phyloP scores from a whole-genome alignment of 1,140 invertebrate species.

The Nasonia longicornis region DNA sequence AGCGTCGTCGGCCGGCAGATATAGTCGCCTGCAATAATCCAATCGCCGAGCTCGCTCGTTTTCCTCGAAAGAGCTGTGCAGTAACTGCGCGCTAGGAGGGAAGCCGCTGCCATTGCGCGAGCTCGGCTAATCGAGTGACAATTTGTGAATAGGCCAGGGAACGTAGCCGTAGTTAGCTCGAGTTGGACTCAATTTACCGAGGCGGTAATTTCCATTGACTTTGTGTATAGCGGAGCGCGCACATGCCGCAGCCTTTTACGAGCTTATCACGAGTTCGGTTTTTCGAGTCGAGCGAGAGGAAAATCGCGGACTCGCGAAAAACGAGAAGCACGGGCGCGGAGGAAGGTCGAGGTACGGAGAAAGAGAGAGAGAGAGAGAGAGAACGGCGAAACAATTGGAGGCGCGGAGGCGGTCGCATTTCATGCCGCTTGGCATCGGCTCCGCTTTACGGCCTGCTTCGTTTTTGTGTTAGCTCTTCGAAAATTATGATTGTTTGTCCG shows the following conservation, averaged over 20 bases:
- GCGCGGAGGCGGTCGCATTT: slow-evolving; percentile 66
- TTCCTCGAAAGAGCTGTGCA: slow-evolving; percentile 31
- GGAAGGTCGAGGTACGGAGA: slow-evolving; percentile 5
- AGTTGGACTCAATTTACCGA: slow-evolving; percentile 45
- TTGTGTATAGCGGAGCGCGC: slow-evolving; percentile 3
- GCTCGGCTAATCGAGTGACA: slow-evolving; percentile 43
- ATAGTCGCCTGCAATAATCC: slow-evolving; percentile 1
- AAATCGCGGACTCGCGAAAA: slow-evolving; percentile 13
- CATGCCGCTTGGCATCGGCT: slow-evolving; percentile 63
- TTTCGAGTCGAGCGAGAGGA: background rate
- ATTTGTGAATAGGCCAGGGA: slow-evolving; percentile 41
- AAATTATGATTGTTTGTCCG: slow-evolving; percentile 70
- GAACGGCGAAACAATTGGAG: slow-evolving; percentile 66
- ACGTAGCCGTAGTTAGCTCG: slow-evolving; percentile 29
- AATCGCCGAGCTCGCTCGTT: slow-evolving; percentile 15
- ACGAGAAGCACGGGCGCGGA: slow-evolving; percentile 20
- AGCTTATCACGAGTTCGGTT: background rate
- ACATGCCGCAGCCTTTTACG: background rate
- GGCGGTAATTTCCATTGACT: slow-evolving; percentile 45
- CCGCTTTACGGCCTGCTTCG: slow-evolving; percentile 58
- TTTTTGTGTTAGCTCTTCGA: slow-evolving; percentile 65
- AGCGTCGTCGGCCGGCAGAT: background rate
- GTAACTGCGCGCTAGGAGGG: background rate
- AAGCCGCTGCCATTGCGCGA: slow-evolving; percentile 14
- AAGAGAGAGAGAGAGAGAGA: slow-evolving; percentile 6